These are phyloP conservation scores for Drosophila paranaensis DNA, from an alignment of 2,888 invertebrate genomes.

Conservation along the genomic window DNA sequence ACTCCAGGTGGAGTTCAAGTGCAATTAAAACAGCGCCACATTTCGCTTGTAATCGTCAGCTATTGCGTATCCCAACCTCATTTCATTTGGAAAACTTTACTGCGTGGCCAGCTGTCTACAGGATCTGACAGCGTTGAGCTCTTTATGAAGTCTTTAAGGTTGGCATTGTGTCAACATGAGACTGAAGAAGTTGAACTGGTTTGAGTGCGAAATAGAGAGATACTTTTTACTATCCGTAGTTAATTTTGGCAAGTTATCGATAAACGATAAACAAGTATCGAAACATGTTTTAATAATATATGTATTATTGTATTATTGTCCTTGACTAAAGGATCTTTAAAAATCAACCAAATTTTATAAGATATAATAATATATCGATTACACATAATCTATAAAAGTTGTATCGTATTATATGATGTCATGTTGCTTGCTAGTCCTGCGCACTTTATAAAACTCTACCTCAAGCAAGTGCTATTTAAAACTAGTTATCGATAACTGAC, in stretches of 20 bases:
- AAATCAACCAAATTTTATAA: too few species aligned
- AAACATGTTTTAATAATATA: too few species aligned
- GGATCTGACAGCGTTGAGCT: not conserved
- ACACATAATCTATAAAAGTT: too few species aligned
- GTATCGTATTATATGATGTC: too few species aligned
- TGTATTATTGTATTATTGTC: not conserved
- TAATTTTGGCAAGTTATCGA: not conserved
- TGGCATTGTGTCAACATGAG: not conserved
- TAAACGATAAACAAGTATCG: not conserved
- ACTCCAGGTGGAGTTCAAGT: slow-evolving; percentile 55
- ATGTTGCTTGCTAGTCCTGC: too few species aligned
- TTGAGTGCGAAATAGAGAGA: not conserved
- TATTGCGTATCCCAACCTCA: slow-evolving; percentile 1
- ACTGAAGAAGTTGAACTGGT: not conserved
- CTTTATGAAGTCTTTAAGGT: not conserved
- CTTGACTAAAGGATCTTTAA: not conserved
- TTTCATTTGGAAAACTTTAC: not conserved
- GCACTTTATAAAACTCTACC: too few species aligned
- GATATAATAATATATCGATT: too few species aligned
- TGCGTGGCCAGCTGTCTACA: not conserved
- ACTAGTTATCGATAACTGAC: not conserved
- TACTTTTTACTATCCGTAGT: not conserved
- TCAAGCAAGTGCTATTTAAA: too few species aligned
- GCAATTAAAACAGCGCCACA: slow-evolving; percentile 68
- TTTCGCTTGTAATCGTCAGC: slow-evolving; percentile 49